Conservation (phyloP, 2,888 invertebrate species). For the Lordiphosa andalusiaca region DNA sequence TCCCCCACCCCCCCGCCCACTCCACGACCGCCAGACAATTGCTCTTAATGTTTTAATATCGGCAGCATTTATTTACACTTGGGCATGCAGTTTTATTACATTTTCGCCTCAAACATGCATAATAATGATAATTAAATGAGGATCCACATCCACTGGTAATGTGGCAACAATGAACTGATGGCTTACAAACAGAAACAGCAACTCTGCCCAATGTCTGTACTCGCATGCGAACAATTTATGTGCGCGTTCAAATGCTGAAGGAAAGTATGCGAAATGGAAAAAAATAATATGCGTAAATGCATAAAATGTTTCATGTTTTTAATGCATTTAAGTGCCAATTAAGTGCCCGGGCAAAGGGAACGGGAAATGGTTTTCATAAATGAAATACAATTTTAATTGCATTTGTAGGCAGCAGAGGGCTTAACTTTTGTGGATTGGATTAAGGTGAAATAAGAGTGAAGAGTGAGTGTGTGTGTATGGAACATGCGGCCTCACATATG, state of each 20-base stretch:
- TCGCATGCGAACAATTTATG: constrained; percentile 31
- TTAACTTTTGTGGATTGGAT: constrained; percentile 49
- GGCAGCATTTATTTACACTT: constrained; percentile 36
- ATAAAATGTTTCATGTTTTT: constrained; percentile 31
- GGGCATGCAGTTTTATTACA: constrained; percentile 48
- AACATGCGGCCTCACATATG: background rate
- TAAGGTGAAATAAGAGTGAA: constrained; percentile 26
- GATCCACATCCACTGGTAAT: constrained; percentile 45
- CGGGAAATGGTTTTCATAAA: constrained; percentile 12
- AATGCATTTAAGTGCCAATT: constrained; percentile 44
- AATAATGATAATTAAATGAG: constrained; percentile 64
- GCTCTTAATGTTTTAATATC: constrained; percentile 55
- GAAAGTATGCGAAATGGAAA: constrained; percentile 27
- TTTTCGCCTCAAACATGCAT: constrained; percentile 46
- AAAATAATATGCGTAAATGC: constrained; percentile 5
- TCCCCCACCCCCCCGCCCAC: constrained; percentile 1
- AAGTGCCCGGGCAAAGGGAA: constrained; percentile 26
- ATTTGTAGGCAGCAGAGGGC: constrained; percentile 42
- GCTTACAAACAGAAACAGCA: constrained; percentile 37
- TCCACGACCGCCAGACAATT: constrained; percentile 39
- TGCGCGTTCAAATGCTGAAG: constrained; percentile 36
- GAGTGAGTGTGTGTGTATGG: constrained; percentile 2
- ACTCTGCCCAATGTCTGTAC: constrained; percentile 46
- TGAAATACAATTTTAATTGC: constrained; percentile 58
- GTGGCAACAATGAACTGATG: constrained; percentile 59